phyloP scores from a whole-genome alignment of 2,797 vertebrate species.

The Champsocephalus gunnari region DNA sequence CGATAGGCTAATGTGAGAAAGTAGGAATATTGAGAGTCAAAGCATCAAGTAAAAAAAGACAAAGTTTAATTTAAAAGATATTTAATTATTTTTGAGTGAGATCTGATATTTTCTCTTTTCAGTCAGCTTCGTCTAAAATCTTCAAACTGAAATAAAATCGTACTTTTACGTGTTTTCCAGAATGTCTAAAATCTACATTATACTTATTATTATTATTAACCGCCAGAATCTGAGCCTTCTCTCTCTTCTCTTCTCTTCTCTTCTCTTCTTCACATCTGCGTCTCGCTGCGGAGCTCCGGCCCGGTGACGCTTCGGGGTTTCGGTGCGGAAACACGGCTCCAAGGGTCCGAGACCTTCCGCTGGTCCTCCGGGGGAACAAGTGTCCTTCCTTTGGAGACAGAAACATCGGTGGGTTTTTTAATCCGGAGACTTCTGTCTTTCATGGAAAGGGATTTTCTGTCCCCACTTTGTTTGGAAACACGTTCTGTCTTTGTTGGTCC shows the following conservation, averaged over 20 bases:
- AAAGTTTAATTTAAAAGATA: no score
- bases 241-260: no score
- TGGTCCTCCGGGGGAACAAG: neutral
- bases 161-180: neutral
- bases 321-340: neutral
- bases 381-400: neutral
- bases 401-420: neutral
- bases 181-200: neutral
- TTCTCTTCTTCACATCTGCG: neutral
- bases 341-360: neutral
- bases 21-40: neutral
- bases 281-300: neutral
- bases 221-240: neutral
- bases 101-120: no score
- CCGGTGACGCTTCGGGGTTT: neutral
- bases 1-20: no score
- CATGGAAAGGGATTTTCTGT: neutral
- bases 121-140: neutral
- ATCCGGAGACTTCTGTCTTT: neutral
- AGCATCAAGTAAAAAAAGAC: no score
- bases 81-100: no score
- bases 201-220: neutral
- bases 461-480: neutral
- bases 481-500: neutral
- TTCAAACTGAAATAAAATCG: neutral